Evolutionary conservation across 1,140 invertebrate genomes (phyloP), one percentile per base, ranked within the genome.

Genomic region (Mya arenaria): DNA sequence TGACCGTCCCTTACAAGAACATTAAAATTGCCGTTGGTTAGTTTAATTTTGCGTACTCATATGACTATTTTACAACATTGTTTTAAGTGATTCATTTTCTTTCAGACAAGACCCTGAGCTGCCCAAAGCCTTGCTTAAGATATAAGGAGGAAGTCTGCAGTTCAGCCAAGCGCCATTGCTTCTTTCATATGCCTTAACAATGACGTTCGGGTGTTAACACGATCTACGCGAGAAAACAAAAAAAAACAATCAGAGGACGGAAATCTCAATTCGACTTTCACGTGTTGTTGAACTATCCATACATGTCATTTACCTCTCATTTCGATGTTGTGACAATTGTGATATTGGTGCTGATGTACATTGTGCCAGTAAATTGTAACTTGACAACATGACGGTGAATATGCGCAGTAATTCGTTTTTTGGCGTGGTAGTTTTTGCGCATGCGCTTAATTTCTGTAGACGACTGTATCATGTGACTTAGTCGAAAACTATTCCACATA

Each of bases 181-280:
- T 66, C 63, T 66, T 66, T 66, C 63, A 66, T 30, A 28, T 66
- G 63, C 63, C 63, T 66, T 66, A 32, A 66, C 63, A 28, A 13
- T 66, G 32, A 66, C 63, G n/a, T 13, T 13, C 8, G 8, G 23
- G 58, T 48, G 10, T 13, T 48, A 48, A 19, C 41, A 19, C 19
- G 10, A 48, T 19, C 41, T 48, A 48, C 10, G 41, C 10, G 41
- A 48, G 41, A 48, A 13, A 10, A 48, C 41, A 10, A 48, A 48
- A 10, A 48, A 48, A 19, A 10, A 19, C 41, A 48, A 10, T 48
- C 41, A 19, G 41, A 48, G 41, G 41, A 48, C 19, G 41, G 19
- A 48, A 10, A 48, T 48, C 41, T 48, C 41, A 48, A 48, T n/a
- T n/a, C n/a, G n/a, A 48, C 10, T 19, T 48, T 48, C 19, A 48